Evolutionary conservation across 2,888 invertebrate species (phyloP), one percentile per base, ranked within the genome.

Genomic region (Strigamia crassipes): DNA sequence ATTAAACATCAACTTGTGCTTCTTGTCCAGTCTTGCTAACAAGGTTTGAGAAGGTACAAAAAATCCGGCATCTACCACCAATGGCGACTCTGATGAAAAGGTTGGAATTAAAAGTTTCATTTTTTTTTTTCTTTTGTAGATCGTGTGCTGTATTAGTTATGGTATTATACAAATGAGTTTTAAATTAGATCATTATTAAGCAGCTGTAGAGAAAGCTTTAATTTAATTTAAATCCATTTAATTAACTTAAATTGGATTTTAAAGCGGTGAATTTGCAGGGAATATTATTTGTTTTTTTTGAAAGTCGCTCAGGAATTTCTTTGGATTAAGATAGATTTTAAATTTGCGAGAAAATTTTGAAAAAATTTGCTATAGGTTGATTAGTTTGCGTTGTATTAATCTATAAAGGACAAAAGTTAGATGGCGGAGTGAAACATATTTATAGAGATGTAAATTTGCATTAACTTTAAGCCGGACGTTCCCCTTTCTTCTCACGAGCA

Each of bases 1-100:
- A 73, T 73, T 73, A 73, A 73, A 73, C 73, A 73, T 31, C 73
- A 31, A 73, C 73, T 73, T 73, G 73, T 73, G 73, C 73, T 73
- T 73, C 73, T 31, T 73, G 73, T 73, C 73, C 73, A 27, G 73
- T 27, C 73, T 73, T 31, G 73, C 73, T 73, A 73, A 73, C 73
- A 73, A 73, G 73, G 73, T 73, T 73, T 73, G 73, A 31, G 73
- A 73, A 73, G 73, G 73, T 31, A 31, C 73, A 73, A 73, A 73
- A 73, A 73, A 73, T 73, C 73, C 31, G 31, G 73, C 73, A 27
- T 73, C 73, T 73, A 73, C 73, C 73, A 73, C 73, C 73, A 73
- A 73, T 73, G 73, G 73, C 27, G 73, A 73, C 73, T 15, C 73
- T 73, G 73, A 73, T 73, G 73, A 73, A 73, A 73, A 73, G 73